Evolutionary conservation across 2,797 vertebrate species (phyloP), one percentile per base, ranked within the genome.

Genomic region (Otolemur crassicaudatus): DNA sequence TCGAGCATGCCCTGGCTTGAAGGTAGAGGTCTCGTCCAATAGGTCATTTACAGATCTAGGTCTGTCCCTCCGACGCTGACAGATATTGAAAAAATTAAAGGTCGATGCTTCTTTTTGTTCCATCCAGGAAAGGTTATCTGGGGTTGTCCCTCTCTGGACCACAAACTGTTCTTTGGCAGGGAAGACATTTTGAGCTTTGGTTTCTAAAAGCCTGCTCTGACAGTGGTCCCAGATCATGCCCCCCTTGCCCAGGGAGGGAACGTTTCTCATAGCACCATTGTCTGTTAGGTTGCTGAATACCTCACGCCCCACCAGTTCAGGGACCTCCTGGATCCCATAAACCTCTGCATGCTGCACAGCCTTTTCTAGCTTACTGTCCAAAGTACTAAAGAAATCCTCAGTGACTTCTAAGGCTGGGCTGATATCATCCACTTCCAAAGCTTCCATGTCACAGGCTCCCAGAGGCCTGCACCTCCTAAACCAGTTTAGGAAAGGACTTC

Each of bases 321-420:
- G 99, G 90, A 99, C 98, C 83, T 99, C 98, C 96, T 99, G 98
- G n/a, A 99, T 97, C 34, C 98, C 97, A 2, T 98, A 99, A 25
- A 98, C 98, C 56, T 98, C 98, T 8, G 98, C 98, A 6, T 98
- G 98, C 69, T 98, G 99, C 23, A 98, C 98, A 87, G 98, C 98
- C 73, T 98, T 98, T 95, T 99, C 99, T 84, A 99, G 98, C 53
- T 99, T 99, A n/a, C 97, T 98, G 70, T 99, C 99, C 93, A 99
- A 99, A 96, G 99, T 99, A 97, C 99, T 99, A 94, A 99, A 99
- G 97, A 99, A 99, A 96, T 99, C 99, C 97, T 99, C 99, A 0
- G 99, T 99, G 87, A 99, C 99, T 98, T 99, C 99, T 95, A 99
- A 98, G 95, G 99, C 99, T 0, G 99, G 99, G 98, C 99, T 99